These are phyloP conservation scores for Drosophila pachea DNA, from an alignment of 1,140 invertebrate genomes.

Conservation along the genomic window DNA sequence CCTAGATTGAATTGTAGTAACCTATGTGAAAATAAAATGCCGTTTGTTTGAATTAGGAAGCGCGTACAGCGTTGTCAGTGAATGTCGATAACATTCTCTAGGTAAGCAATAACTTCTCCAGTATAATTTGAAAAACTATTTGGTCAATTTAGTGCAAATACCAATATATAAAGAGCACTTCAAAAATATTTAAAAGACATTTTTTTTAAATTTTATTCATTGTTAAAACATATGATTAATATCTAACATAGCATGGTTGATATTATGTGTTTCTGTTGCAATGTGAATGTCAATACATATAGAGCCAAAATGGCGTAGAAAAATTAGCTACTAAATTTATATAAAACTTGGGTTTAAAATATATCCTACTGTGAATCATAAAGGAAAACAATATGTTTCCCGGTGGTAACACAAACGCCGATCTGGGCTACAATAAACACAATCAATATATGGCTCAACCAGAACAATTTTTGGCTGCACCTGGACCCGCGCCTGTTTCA, in stretches of 20 bases:
- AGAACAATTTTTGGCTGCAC: constrained; percentile 35
- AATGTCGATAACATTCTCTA: constrained; percentile 27
- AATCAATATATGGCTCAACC: constrained; percentile 74
- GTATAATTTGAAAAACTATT: not conserved
- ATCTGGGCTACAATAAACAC: constrained; percentile 78
- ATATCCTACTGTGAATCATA: constrained; percentile 3
- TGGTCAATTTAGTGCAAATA: not conserved
- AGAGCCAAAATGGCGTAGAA: constrained; percentile 56
- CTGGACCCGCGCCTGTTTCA: constrained; percentile 78
- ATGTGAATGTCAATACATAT: constrained; percentile 24
- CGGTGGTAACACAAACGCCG: constrained; percentile 56
- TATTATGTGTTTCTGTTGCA: constrained; percentile 7
- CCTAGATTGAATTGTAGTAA: constrained; percentile 14
- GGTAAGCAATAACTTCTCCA: not conserved
- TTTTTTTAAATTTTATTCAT: not conserved
- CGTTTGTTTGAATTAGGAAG: constrained; percentile 70
- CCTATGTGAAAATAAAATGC: constrained; percentile 64
- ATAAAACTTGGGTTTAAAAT: constrained; percentile 4
- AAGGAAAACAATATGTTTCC: constrained; percentile 56
- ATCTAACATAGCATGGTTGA: not conserved
- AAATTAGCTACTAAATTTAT: constrained; percentile 43
- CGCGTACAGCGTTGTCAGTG: constrained; percentile 30
- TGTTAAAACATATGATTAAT: constrained; percentile 3
- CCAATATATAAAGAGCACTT: not conserved
- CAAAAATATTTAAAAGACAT: not conserved